Evolutionary conservation across 2,797 vertebrate species (phyloP).

Genomic region (Setipinna tenuifilis): DNA sequence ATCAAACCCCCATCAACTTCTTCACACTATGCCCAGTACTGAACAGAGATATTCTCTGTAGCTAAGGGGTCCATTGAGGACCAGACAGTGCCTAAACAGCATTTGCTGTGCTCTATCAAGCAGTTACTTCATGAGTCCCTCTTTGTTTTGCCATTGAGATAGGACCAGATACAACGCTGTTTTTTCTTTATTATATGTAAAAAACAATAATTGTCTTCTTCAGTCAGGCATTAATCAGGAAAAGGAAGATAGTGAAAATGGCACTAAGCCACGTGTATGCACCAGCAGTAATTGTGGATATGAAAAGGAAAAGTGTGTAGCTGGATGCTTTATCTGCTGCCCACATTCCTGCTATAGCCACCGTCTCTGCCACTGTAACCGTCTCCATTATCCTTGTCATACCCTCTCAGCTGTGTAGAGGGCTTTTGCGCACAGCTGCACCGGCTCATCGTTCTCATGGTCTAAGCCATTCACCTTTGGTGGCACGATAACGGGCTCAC

Average conservation of each 20-base stretch:
- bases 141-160: neutral
- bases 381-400: neutral
- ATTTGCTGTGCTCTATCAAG: neutral
- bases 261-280: neutral
- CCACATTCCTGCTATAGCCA: neutral
- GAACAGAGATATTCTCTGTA: neutral
- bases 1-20: neutral
- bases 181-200: neutral
- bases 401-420: neutral
- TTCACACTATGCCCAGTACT: neutral
- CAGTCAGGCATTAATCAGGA: neutral
- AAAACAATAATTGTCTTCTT: neutral
- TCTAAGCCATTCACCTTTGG: neutral
- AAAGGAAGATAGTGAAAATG: neutral
- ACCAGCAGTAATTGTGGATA: neutral
- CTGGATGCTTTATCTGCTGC: neutral
- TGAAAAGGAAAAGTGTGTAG: neutral
- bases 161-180: neutral
- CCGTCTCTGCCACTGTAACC: neutral
- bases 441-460: neutral
- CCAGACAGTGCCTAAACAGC: neutral
- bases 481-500: neutral
- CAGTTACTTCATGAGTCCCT: neutral
- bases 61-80: conserved; percentile 16
- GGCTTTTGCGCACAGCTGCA: neutral